Evolutionary conservation across 2,888 invertebrate species (phyloP).

Genomic region (Drosophila prostipennis): DNA sequence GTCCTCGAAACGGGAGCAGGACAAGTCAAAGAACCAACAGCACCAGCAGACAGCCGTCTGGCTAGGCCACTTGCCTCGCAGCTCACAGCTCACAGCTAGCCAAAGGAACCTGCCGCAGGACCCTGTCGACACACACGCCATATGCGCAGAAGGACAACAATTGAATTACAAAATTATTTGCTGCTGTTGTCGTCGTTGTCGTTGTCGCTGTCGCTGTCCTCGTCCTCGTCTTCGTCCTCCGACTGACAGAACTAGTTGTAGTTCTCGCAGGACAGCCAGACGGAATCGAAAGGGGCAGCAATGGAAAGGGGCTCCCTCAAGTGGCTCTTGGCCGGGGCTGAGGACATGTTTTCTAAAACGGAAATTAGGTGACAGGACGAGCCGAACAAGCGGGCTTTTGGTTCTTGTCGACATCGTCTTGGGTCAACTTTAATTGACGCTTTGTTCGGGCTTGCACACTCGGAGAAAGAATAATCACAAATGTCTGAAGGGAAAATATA

Average conservation of each 20-base stretch:
- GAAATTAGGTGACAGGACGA: slow-evolving; percentile 78
- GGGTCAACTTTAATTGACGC: slow-evolving; percentile 74
- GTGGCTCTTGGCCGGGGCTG: slow-evolving; percentile 52
- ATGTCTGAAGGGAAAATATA: too few relatives aligned
- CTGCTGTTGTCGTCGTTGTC: slow-evolving; percentile 30
- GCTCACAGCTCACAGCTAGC: slow-evolving; percentile 42
- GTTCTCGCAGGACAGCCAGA: slow-evolving; percentile 20
- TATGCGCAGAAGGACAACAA: slow-evolving; percentile 67
- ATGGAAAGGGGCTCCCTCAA: slow-evolving; percentile 38
- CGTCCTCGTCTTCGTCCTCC: slow-evolving; percentile 39
- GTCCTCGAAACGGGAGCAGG: slow-evolving; percentile 60
- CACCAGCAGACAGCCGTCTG: slow-evolving; percentile 8
- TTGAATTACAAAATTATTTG: slow-evolving; percentile 75
- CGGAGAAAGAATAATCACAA: background rate
- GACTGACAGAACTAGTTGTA: slow-evolving; percentile 57
- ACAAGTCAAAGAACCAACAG: slow-evolving; percentile 45
- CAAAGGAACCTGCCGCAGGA: slow-evolving; percentile 40
- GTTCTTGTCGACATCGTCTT: slow-evolving; percentile 56
- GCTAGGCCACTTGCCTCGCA: slow-evolving; percentile 43
- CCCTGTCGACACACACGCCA: slow-evolving; percentile 38
- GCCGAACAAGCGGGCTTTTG: slow-evolving; percentile 48
- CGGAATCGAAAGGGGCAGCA: slow-evolving; percentile 7
- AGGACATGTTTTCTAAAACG: slow-evolving; percentile 74
- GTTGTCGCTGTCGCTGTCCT: slow-evolving; percentile 12
- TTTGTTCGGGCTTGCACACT: slow-evolving; percentile 34